phyloP scores from a whole-genome alignment of 2,113 vertebrate genomes.

The Platycercus adscitus region DNA sequence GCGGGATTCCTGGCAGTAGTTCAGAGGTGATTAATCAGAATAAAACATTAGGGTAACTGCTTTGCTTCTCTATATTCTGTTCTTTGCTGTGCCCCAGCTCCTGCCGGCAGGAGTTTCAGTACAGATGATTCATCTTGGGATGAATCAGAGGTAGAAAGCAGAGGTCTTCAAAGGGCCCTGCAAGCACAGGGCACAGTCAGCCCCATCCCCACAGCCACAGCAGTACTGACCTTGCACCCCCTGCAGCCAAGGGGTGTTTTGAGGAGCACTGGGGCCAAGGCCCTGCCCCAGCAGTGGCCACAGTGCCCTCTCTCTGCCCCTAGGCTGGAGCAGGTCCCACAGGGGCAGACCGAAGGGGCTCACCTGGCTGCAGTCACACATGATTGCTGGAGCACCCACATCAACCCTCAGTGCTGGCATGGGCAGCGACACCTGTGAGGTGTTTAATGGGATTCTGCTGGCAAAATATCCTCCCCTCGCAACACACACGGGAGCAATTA shows the following conservation, averaged over 20 bases:
- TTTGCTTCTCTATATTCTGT: background rate
- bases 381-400: background rate
- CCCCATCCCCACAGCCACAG: accelerated
- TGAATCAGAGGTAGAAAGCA: background rate
- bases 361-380: accelerated
- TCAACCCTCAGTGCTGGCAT: accelerated
- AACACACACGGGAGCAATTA: background rate
- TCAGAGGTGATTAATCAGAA: background rate
- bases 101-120: background rate
- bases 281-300: background rate
- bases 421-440: background rate
- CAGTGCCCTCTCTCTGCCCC: background rate
- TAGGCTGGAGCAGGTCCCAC: background rate
- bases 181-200: accelerated
- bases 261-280: accelerated
- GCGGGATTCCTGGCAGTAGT: background rate
- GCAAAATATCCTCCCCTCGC: background rate
- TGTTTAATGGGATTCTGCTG: background rate
- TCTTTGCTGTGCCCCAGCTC: background rate
- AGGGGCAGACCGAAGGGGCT: accelerated
- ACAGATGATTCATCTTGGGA: background rate
- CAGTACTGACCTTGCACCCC: accelerated
- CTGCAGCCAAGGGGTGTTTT: background rate
- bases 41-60: background rate
- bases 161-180: background rate